Percentiles rank a stretch among this genome's conserved stretches.
Conservation (phyloP, 1,140 invertebrate species). For the Lepidurus couesii region DNA sequence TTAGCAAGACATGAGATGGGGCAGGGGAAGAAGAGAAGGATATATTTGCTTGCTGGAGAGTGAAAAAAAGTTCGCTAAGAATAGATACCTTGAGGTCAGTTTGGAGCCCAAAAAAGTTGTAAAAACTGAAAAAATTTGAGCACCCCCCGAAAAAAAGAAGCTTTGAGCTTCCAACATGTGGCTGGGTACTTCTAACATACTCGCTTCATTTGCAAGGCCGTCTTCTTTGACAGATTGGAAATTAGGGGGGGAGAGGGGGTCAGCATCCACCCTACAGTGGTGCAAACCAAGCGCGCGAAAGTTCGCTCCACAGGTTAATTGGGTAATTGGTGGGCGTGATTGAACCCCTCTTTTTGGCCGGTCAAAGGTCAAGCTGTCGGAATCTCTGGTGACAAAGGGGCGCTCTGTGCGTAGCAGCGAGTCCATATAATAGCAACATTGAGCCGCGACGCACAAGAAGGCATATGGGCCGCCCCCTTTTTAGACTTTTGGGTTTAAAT, state of each 20-base stretch:
- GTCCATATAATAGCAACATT: conserved; percentile 12
- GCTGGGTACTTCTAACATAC: neutral
- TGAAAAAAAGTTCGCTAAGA: neutral
- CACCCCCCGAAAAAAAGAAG: neutral
- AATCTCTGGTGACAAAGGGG: conserved; percentile 3
- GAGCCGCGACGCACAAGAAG: neutral
- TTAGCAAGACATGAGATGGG: too few relatives aligned
- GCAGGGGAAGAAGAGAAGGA: too few relatives aligned
- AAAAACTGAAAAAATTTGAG: neutral
- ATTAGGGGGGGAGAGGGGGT: neutral
- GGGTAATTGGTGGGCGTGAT: conserved; percentile 20
- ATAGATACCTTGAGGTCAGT: neutral
- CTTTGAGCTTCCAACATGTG: neutral
- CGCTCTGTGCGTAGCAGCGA: conserved; percentile 8
- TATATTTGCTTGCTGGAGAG: neutral
- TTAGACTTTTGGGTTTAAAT: neutral
- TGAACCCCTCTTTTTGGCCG: conserved; percentile 4
- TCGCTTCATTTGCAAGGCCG: neutral
- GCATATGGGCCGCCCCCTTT: conserved; percentile 6
- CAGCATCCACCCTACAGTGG: neutral
- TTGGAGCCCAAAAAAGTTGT: neutral
- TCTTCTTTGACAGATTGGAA: conserved; percentile 6
- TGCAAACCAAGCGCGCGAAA: neutral
- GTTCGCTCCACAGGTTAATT: conserved; percentile 18
- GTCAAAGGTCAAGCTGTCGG: conserved; percentile 17